phyloP scores from a whole-genome alignment of 2,113 vertebrate genomes.

The Trichechus manatus region DNA sequence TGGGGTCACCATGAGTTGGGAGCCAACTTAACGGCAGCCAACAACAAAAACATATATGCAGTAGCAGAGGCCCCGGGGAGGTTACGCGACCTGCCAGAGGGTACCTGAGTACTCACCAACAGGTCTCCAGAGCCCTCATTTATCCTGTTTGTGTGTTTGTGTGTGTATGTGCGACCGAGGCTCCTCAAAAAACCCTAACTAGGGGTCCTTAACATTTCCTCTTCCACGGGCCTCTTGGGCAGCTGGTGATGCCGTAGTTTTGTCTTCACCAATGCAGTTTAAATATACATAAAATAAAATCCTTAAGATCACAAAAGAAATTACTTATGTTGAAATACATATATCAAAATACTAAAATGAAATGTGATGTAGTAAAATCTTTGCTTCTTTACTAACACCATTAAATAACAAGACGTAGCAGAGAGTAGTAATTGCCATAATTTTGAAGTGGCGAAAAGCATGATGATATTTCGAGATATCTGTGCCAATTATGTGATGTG shows the following conservation, averaged over 20 bases:
- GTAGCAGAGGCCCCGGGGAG: background rate
- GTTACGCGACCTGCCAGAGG: background rate
- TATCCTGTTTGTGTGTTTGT: background rate
- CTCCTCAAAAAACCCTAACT: background rate
- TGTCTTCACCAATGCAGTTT: background rate
- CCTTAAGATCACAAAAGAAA: constrained; percentile 37
- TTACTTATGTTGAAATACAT: background rate
- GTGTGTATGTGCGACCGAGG: background rate
- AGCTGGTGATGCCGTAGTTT: background rate
- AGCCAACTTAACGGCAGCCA: no score
- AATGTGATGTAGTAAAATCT: background rate
- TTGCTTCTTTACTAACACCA: constrained; percentile 40
- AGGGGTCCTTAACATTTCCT: background rate
- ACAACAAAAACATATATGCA: no score
- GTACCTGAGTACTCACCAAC: no score
- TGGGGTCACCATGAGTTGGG: no score
- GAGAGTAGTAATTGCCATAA: background rate
- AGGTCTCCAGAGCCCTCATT: background rate
- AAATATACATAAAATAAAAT: constrained; percentile 9
- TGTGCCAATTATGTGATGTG: background rate
- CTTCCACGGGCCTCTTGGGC: background rate
- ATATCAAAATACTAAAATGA: constrained; percentile 14
- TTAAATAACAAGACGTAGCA: constrained; percentile 15
- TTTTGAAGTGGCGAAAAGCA: constrained; percentile 10
- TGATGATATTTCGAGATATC: constrained; percentile 51